Base-by-base conservation (phyloP, 2,888 invertebrate genomes). In the Eulithis testata region DNA sequence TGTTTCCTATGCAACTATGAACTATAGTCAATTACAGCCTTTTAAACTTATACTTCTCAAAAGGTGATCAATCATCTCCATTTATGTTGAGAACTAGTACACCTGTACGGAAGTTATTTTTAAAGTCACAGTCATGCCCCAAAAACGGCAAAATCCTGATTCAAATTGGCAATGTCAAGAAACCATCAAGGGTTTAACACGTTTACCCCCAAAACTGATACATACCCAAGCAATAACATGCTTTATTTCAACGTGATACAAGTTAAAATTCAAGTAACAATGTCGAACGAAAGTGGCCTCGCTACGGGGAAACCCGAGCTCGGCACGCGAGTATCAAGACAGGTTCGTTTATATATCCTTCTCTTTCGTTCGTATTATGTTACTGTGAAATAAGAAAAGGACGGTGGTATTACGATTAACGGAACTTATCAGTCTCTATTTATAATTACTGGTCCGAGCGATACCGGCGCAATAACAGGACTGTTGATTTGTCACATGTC, bases 401-500 rank as follows among this genome's bases (percentile, higher is more conserved):
- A 82, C 62, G 59, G 74, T 50, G 21, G 50, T 57, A 68, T 37
- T 69, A 66, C 68, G 76, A 73, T 78, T 87, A 89, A 89, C 88
- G 83, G 89, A 80, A 87, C 84, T 83, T 87, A 87, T 89, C 85
- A 83, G 80, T 78, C 75, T 78, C 84, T 90, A 86, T 88, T 87
- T 88, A 89, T 90, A 90, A 89, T 88, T 87, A 72, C 66, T 60
- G 83, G 82, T 76, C 72, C 81, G 79, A 81, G 76, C 79, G 81
- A 85, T 83, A 84, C 80, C 78, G 77, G 80, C 76, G 79, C 73
- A 71, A 63, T 82, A 85, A 85, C 84, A 85, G 84, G 81, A 85
- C 78, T 80, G 62, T 63, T 55, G 51, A 54, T 62, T 47, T 62
- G 61, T 54, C 61, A 58, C 65, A 47, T 57, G 50, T 58, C 50